phyloP scores from a whole-genome alignment of 2,113 vertebrate genomes.

The Phylloscopus trochilus region DNA sequence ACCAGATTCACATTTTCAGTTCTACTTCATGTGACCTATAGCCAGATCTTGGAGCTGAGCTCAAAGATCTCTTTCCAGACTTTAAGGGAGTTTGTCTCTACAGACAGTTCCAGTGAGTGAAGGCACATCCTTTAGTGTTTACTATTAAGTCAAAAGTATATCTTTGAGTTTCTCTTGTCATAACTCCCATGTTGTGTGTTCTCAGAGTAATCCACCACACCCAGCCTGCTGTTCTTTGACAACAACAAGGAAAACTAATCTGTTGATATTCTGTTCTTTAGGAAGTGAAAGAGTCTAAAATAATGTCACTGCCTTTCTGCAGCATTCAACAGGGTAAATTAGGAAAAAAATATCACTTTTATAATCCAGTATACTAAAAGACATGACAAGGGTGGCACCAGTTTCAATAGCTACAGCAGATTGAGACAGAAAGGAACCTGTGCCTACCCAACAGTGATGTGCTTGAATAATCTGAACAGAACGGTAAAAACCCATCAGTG shows the following conservation, averaged over 20 bases:
- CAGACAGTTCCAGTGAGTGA: not conserved
- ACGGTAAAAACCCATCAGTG: not conserved
- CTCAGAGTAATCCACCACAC: not conserved
- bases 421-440: not conserved
- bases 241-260: not conserved
- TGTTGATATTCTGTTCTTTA: not conserved
- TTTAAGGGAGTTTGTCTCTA: not conserved
- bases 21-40: not conserved
- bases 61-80: not conserved
- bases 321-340: not conserved
- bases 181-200: not conserved
- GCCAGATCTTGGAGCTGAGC: not conserved
- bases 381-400: not conserved
- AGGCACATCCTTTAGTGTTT: not conserved
- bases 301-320: not conserved
- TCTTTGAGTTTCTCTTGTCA: not conserved
- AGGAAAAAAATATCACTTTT: not conserved
- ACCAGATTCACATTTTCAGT: not conserved
- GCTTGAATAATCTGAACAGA: not conserved
- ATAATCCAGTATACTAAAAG: not conserved
- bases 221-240: not conserved
- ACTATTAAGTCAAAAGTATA: not conserved
- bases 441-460: not conserved
- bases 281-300: not conserved
- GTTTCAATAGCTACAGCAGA: not conserved